phyloP scores from a whole-genome alignment of 2,797 vertebrate genomes.

The Sylvia borin region DNA sequence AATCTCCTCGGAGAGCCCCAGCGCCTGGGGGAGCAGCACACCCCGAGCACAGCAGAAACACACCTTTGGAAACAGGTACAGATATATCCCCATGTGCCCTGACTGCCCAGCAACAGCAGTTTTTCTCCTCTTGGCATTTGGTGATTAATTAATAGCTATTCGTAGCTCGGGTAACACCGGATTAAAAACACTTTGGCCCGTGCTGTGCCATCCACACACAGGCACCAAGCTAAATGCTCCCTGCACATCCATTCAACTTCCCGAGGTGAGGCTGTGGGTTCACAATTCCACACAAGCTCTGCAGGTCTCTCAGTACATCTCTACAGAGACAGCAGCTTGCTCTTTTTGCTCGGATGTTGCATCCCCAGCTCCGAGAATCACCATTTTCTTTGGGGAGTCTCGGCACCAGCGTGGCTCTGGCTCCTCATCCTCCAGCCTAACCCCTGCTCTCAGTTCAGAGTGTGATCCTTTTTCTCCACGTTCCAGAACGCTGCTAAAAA shows the following conservation, averaged over 20 bases:
- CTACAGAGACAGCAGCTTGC: not conserved
- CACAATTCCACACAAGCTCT: not conserved
- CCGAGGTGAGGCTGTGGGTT: not conserved
- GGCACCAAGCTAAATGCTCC: not conserved
- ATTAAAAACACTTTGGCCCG: not conserved
- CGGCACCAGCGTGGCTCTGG: not conserved
- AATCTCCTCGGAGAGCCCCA: not conserved
- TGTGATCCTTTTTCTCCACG: not conserved
- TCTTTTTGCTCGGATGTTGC: not conserved
- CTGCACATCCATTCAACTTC: not conserved
- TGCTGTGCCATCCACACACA: not conserved
- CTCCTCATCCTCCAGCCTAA: not conserved
- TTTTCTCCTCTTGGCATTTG: not conserved
- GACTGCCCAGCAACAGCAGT: not conserved
- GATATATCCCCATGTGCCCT: not conserved
- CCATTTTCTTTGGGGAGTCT: not conserved
- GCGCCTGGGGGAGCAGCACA: not conserved
- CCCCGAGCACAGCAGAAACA: not conserved
- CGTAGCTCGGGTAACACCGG: not conserved
- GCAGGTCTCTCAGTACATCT: not conserved
- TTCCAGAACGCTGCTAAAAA: not conserved
- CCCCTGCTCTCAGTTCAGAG: not conserved
- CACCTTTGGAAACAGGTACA: not conserved
- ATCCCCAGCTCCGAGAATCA: not conserved
- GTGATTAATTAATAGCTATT: constrained; percentile 21